Percentiles rank a stretch among this genome's conserved stretches.
These are phyloP conservation scores for Conger conger DNA, from an alignment of 2,113 vertebrate species.

Conservation along the genomic window DNA sequence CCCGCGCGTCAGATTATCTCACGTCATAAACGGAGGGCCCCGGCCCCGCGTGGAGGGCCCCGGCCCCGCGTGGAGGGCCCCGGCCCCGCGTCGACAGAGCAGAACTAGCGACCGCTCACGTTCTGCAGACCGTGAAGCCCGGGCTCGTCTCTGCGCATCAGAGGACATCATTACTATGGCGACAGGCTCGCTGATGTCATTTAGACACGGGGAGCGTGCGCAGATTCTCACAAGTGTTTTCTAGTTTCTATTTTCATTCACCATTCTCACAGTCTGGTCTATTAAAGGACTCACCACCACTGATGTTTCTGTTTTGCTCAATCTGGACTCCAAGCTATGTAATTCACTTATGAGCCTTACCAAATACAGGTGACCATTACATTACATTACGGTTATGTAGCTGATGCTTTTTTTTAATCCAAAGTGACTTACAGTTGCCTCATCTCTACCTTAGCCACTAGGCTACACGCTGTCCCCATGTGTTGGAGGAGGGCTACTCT, in stretches of 20 bases:
- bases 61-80: no score
- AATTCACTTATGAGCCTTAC: no score
- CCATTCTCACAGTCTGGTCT: neutral
- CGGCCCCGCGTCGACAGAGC: neutral
- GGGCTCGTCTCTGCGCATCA: neutral
- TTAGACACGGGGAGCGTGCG: neutral
- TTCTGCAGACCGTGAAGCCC: neutral
- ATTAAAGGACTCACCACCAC: neutral
- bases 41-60: neutral
- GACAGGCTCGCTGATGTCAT: neutral
- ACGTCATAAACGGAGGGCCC: neutral
- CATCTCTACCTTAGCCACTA: no score
- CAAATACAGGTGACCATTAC: no score
- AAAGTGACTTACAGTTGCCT: no score
- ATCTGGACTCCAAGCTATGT: neutral
- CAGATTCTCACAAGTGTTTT: neutral
- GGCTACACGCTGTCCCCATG: no score
- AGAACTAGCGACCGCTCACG: neutral
- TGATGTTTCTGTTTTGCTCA: neutral
- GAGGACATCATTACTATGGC: neutral
- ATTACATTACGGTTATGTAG: no score
- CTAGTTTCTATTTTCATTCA: no score
- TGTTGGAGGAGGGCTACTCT: neutral
- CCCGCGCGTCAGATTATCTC: neutral
- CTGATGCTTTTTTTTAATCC: no score